Conservation (phyloP, 1,140 invertebrate genomes). For the Lordiphosa stackelbergi region DNA sequence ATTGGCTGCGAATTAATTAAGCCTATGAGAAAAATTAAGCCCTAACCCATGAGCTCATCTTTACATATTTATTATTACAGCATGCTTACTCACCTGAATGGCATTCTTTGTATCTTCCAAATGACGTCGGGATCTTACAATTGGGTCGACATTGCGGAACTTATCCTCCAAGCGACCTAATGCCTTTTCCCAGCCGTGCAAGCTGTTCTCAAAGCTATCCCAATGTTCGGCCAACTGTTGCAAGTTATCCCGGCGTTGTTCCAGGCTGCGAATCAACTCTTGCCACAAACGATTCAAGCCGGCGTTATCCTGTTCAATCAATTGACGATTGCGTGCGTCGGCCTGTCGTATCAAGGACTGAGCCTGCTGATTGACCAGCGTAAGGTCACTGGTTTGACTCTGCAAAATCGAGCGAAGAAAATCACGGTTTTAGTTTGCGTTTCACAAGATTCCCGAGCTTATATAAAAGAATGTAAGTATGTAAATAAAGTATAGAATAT, state of each 20-base stretch:
- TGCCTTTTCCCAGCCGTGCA: constrained; percentile 82
- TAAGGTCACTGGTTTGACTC: constrained; percentile 70
- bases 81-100: constrained; percentile 80
- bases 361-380: constrained; percentile 81
- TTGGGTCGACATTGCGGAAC: constrained; percentile 85
- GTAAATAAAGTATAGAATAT: not conserved
- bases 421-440: not conserved
- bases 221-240: constrained; percentile 85
- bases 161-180: constrained; percentile 83
- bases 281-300: constrained; percentile 86
- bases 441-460: not conserved
- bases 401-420: constrained; percentile 33
- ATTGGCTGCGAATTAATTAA: constrained; percentile 13
- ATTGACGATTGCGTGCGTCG: constrained; percentile 80
- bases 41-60: constrained; percentile 5
- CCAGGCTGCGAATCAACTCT: constrained; percentile 83
- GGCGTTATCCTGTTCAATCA: constrained; percentile 81
- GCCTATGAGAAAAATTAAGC: constrained; percentile 5
- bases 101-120: constrained; percentile 83
- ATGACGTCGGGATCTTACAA: constrained; percentile 85
- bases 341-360: constrained; percentile 82
- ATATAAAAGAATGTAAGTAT: not conserved
- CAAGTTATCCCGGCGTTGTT: constrained; percentile 81
- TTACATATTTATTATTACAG: not conserved
- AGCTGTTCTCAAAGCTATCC: constrained; percentile 86